Conservation (phyloP, 2,113 vertebrate species). For the Oenanthe melanoleuca region DNA sequence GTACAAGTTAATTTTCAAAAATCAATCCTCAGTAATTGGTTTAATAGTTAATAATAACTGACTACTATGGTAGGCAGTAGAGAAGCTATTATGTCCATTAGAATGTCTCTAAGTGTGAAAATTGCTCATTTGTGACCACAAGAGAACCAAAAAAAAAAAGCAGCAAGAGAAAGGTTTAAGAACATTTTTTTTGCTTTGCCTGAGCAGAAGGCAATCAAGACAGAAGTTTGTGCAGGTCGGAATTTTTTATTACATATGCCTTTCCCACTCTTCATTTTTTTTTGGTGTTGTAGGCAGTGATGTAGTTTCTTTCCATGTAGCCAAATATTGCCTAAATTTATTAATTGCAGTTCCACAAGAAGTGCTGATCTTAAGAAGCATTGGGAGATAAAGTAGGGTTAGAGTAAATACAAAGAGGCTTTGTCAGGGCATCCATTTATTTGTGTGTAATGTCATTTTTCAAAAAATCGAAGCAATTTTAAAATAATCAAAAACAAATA, state of each 20-base stretch:
- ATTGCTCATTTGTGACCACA: background rate
- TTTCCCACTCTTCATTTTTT: background rate
- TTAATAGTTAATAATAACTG: conserved; percentile 36
- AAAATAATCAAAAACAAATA: background rate
- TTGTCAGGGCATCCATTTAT: background rate
- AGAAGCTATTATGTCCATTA: background rate
- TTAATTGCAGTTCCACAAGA: background rate
- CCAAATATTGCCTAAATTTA: background rate
- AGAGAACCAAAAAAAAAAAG: background rate
- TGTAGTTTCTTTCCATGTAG: background rate
- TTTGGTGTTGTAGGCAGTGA: background rate
- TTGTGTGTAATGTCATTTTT: background rate
- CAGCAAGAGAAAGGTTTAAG: background rate
- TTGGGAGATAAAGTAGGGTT: background rate
- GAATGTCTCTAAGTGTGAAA: background rate
- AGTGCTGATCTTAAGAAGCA: background rate
- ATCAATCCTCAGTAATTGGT: background rate
- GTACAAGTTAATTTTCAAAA: background rate
- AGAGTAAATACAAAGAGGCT: background rate
- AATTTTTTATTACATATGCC: background rate
- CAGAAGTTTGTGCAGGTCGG: background rate
- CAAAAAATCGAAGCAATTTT: background rate
- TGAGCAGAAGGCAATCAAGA: background rate
- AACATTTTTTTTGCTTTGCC: background rate
- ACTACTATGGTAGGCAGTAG: background rate